Evolutionary conservation across 2,888 invertebrate genomes (phyloP), one percentile per base, ranked within the genome.

Genomic region (Selenia dentaria): DNA sequence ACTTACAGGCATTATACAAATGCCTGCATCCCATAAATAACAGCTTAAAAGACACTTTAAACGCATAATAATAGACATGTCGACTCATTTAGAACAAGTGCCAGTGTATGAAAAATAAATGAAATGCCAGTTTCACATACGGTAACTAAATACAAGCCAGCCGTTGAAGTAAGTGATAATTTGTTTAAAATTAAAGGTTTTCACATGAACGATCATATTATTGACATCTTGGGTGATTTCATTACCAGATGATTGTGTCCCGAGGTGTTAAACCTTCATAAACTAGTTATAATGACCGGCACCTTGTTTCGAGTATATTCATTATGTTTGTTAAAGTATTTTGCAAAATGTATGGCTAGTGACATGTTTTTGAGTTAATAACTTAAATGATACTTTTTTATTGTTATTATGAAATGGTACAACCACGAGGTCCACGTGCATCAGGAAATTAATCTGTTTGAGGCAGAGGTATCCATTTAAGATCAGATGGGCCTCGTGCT

Each of bases 141-240:
- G 34, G 34, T 6, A 31, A n/a, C 2, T 14, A 9, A 2, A 6
- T 4, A 10, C 26, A 20, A 3, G 33, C 20, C 13, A 26, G 18
- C 16, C 10, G 27, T 32, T 26, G 13, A 28, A 33, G 18, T 46
- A 42, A 33, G 47, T 42, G 47, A 37, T 41, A 48, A 42, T 48
- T 33, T 42, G 37, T 20, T 48, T 37, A 9, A 33, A 48, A 48
- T 37, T 32, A 48, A 48, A 29, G 37, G 29, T 28, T 34, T 33
- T 33, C 14, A 22, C 26, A 22, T 31, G 14, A 26, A 36, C 20
- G 12, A 36, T 26, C 28, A 33, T 24, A 42, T 33, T 28, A 42
- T 41, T 24, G 41, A 28, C 26, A 24, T 37, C 24, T 33, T 27
- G 28, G 33, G 41, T 11, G 37, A 38, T 41, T 41, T 48, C 25